Evolutionary conservation across 2,797 vertebrate species (phyloP), one percentile per base, ranked within the genome.

Genomic region (Lepidocolaptes lacrymiger): DNA sequence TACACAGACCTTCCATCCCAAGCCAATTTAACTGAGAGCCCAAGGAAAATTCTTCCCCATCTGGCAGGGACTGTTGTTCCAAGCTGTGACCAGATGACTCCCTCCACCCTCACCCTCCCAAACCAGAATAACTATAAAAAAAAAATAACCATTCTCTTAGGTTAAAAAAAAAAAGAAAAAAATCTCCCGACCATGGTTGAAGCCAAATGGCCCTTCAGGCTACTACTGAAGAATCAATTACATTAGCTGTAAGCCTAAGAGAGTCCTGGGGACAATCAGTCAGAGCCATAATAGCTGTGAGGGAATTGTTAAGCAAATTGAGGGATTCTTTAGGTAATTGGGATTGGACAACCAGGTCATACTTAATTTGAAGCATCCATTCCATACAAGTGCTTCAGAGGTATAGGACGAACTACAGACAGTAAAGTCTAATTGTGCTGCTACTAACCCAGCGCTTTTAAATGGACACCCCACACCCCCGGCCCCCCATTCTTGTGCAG

Each of bases 241-340:
- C 93, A 97, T 96, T 95, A 97, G 94, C 94, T 95, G 89, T 95
- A 96, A 96, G 95, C 96, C 94, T 95, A 96, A 95, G 92, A 96
- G 92, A 94, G 95, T 95, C 93, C 93, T 96, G 93, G 95, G 96
- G 96, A 96, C 95, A 95, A 95, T 95, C 95, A 97, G 96, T 97
- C 95, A 96, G 96, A 96, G 95, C 95, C 96, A 96, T 96, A 96
- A 96, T 96, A 96, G 94, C 96, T 95, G 86, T 96, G 94, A 97
- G 96, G 91, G 97, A 97, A 97, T 97, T 97, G 96, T 96, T 96
- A 96, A 97, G 96, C 97, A 97, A 97, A 97, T 95, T 95, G 95
- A 97, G 94, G 95, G 96, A 97, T 97, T 97, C 96, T 97, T 97
- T 97, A 97, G 92, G 96, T 97, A 97, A 97, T 96, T 97, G 96